Evolutionary conservation across 2,797 vertebrate genomes (phyloP), one percentile per base, ranked within the genome.

Genomic region (Novumbra hubbsi): DNA sequence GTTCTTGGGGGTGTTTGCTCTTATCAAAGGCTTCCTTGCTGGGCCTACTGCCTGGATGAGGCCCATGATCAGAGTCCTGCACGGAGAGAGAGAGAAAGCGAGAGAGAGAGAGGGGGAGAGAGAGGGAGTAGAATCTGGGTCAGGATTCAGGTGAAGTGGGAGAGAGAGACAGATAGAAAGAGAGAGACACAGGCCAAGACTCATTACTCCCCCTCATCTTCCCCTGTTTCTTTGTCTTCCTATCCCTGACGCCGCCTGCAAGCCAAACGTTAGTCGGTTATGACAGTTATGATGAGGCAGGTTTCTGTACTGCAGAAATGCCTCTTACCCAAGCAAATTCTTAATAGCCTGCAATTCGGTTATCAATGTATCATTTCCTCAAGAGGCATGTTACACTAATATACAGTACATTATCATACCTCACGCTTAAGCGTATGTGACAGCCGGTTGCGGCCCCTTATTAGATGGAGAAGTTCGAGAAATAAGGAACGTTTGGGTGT

Each of bases 61-160:
- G n/a, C 55, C 74, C 72, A 57, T 57, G 76, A 72, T 66, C 68
- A 71, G 73, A 75, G 64, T 49, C 19, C n/a, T 11, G 41, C 41
- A 24, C 15, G 21, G 34, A 28, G 66, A 19, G 50, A 3, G 32
- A 38, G 34, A 41, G 66, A 65, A 77, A 73, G 67, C 24, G 24
- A 21, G 75, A 48, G 71, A 74, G 30, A 57, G 55, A 57, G 21
- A 24, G 34, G 27, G 66, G 16, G 50, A 3, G 32, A 38, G 34
- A 41, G 66, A 65, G 66, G 32, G 66, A 19, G 50, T 48, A 68
- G 71, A 73, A 77, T 78, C 65, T 80, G 68, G 78, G 81, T 82
- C 78, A 80, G 78, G 60, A 69, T 74, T 48, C 38, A 80, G 73
- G 74, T 62, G 34, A 77, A 73, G 67, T 30, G 24, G 28, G 75